A percentile compares a stretch with the other conserved stretches of the same genome.
These are phyloP conservation scores for Metalampra italica DNA, from an alignment of 2,888 invertebrate species.

Conservation along the genomic window DNA sequence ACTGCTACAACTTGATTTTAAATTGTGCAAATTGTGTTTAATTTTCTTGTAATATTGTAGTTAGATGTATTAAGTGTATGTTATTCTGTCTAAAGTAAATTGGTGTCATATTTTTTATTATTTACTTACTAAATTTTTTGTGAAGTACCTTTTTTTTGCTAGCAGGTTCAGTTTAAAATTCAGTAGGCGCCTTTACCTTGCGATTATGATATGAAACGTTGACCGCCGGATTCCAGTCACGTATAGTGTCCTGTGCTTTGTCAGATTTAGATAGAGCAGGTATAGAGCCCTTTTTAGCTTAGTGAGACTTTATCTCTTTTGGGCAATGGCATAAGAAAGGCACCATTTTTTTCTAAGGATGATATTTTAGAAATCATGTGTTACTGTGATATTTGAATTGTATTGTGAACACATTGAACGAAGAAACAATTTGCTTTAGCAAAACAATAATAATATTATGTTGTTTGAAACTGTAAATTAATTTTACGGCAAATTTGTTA, in stretches of 20 bases:
- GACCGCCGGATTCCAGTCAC: constrained; percentile 57
- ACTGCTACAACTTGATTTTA: too few relatives aligned
- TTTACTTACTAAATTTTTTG: constrained; percentile 8
- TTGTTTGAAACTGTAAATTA: too few relatives aligned
- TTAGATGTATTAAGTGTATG: too few relatives aligned
- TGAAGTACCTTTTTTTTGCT: constrained; percentile 27
- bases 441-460: too few relatives aligned
- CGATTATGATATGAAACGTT: constrained; percentile 57
- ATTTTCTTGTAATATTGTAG: too few relatives aligned
- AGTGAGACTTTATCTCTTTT: constrained; percentile 4
- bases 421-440: too few relatives aligned
- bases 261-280: constrained; percentile 54
- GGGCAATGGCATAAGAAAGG: background rate
- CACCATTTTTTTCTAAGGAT: background rate
- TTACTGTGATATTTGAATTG: background rate
- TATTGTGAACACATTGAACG: too few relatives aligned
- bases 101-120: too few relatives aligned
- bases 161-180: constrained; percentile 52
- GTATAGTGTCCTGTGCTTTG: constrained; percentile 47
- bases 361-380: background rate
- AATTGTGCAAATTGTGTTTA: too few relatives aligned
- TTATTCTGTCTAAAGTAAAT: too few relatives aligned
- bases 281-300: constrained; percentile 30
- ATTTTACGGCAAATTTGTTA: too few relatives aligned
- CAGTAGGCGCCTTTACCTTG: constrained; percentile 40